These are phyloP conservation scores for Dendrolimus houi DNA, from an alignment of 2,888 invertebrate genomes.

Conservation along the genomic window DNA sequence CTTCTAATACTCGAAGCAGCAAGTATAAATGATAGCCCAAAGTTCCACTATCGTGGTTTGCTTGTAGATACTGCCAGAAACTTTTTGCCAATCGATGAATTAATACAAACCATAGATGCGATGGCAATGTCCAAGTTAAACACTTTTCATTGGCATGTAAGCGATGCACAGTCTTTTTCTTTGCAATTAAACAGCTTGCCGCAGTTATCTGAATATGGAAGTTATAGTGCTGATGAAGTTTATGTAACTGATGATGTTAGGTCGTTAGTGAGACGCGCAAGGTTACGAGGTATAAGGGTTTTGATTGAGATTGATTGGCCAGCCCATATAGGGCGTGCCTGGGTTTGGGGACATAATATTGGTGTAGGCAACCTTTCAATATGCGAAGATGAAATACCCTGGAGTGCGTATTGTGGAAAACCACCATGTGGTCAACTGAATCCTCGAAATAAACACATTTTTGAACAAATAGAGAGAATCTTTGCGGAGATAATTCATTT, in stretches of 20 bases:
- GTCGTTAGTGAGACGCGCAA: slow-evolving; percentile 84
- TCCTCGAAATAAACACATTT: slow-evolving; percentile 83
- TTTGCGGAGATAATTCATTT: slow-evolving; percentile 84
- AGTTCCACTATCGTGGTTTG: slow-evolving; percentile 86
- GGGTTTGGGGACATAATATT: slow-evolving; percentile 83
- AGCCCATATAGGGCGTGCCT: slow-evolving; percentile 87
- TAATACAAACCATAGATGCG: slow-evolving; percentile 84
- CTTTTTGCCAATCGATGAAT: slow-evolving; percentile 83
- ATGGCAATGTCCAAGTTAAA: slow-evolving; percentile 94
- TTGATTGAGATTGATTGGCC: slow-evolving; percentile 92
- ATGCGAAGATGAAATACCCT: slow-evolving; percentile 83
- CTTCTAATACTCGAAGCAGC: slow-evolving; percentile 80
- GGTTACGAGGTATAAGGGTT: slow-evolving; percentile 88
- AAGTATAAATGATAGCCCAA: slow-evolving; percentile 83
- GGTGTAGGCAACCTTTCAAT: slow-evolving; percentile 82
- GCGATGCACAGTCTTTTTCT: slow-evolving; percentile 94
- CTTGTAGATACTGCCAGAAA: slow-evolving; percentile 93
- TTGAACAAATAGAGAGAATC: slow-evolving; percentile 80
- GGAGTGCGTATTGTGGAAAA: slow-evolving; percentile 83
- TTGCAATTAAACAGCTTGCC: slow-evolving; percentile 84
- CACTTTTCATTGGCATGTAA: slow-evolving; percentile 93
- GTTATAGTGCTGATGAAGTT: slow-evolving; percentile 84
- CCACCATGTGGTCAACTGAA: slow-evolving; percentile 90
- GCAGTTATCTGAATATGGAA: slow-evolving; percentile 85
- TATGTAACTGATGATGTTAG: slow-evolving; percentile 82